Conservation (phyloP, 1,140 invertebrate species). For the Venustaconcha ellipsiformis region DNA sequence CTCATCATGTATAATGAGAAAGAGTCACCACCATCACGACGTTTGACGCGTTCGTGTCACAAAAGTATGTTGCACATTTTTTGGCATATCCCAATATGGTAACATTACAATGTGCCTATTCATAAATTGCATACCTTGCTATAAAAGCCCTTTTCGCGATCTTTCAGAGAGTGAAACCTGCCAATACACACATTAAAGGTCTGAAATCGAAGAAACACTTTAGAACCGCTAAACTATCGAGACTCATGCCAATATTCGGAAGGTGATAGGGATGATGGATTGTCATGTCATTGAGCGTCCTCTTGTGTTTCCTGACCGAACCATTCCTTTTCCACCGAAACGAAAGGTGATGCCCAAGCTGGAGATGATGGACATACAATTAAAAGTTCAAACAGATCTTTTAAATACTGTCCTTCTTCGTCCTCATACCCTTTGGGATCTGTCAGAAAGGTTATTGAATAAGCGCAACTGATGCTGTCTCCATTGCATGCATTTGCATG, state of each 20-base stretch:
- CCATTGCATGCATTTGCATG: too few species aligned
- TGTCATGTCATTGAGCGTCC: background rate
- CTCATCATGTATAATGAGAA: slow-evolving; percentile 45
- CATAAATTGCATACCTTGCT: slow-evolving; percentile 13
- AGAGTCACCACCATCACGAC: slow-evolving; percentile 47
- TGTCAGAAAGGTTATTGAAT: background rate
- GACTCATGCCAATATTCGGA: slow-evolving; percentile 1
- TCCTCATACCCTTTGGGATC: background rate
- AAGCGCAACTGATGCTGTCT: background rate
- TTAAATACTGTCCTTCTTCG: slow-evolving; percentile 9
- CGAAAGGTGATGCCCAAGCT: slow-evolving; percentile 12
- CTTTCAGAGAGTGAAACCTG: slow-evolving; percentile 1
- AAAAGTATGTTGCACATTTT: slow-evolving; percentile 25
- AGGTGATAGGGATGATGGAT: slow-evolving; percentile 9
- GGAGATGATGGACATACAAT: slow-evolving; percentile 5
- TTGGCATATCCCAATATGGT: slow-evolving; percentile 27
- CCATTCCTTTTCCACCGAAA: slow-evolving; percentile 8
- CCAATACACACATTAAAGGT: slow-evolving; percentile 18
- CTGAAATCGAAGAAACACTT: slow-evolving; percentile 6
- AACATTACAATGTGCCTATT: slow-evolving; percentile 4
- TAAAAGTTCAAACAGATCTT: slow-evolving; percentile 1
- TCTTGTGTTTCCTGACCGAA: background rate
- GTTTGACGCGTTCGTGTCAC: slow-evolving; percentile 45
- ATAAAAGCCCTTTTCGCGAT: slow-evolving; percentile 11
- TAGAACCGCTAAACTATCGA: background rate